These are phyloP conservation scores for Eurypyga helias DNA, from an alignment of 2,113 vertebrate genomes.

Conservation along the genomic window DNA sequence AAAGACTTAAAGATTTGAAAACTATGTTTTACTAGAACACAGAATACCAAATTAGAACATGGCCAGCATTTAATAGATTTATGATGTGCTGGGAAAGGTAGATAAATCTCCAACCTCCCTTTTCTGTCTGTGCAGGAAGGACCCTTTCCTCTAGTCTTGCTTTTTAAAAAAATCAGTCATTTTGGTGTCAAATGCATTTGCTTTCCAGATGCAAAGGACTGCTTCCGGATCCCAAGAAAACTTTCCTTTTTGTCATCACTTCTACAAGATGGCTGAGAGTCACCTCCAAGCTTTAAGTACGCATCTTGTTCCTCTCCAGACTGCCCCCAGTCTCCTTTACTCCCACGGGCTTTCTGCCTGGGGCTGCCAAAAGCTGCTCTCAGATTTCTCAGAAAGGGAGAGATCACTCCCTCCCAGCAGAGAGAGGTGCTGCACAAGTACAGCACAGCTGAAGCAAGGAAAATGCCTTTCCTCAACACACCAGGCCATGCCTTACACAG, in stretches of 20 bases:
- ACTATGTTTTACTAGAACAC: background rate
- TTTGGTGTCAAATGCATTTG: background rate
- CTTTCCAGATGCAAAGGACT: background rate
- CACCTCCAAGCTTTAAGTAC: background rate
- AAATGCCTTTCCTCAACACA: background rate
- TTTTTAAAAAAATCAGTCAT: background rate
- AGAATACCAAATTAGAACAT: background rate
- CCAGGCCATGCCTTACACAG: rapidly evolving
- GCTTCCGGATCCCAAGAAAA: background rate
- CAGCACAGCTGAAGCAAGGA: rapidly evolving
- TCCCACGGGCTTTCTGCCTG: background rate
- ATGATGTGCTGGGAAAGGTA: background rate
- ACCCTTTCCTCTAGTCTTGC: background rate
- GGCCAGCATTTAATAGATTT: background rate
- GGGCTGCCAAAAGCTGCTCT: background rate
- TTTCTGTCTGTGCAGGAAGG: background rate
- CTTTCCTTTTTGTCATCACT: background rate
- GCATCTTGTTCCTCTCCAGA: background rate
- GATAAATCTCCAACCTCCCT: background rate
- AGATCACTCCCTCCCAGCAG: background rate
- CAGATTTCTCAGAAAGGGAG: background rate
- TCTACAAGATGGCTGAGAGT: background rate
- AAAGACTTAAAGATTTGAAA: background rate
- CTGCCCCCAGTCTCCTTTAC: too few relatives aligned
- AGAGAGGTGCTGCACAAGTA: background rate